These are phyloP conservation scores for Metaphire vulgaris DNA, from an alignment of 1,140 invertebrate genomes.

Conservation along the genomic window DNA sequence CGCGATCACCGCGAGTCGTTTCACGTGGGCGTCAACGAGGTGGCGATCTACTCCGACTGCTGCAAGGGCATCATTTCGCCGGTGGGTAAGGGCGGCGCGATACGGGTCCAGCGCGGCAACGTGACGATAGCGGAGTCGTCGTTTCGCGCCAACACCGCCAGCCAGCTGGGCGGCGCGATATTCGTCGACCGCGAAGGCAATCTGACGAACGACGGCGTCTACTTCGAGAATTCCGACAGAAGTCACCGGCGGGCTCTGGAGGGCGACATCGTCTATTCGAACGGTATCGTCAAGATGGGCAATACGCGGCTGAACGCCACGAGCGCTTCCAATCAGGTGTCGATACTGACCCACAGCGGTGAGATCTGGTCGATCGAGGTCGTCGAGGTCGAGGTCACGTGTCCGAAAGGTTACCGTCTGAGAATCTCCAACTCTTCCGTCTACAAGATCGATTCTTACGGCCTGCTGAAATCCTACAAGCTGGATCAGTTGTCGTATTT, in stretches of 20 bases:
- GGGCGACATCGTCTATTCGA: conserved; percentile 25
- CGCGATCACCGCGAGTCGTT: conserved; percentile 10
- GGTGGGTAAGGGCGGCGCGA: conserved; percentile 25
- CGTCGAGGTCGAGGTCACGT: conserved; percentile 15
- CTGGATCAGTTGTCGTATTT: conserved; percentile 27
- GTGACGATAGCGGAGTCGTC: conserved; percentile 3
- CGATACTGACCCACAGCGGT: conserved; percentile 19
- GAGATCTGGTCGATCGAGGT: conserved; percentile 27
- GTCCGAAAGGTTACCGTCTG: conserved; percentile 21
- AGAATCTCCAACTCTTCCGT: conserved; percentile 22
- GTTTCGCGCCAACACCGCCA: conserved; percentile 19
- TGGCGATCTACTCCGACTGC: conserved; percentile 17
- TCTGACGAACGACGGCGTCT: not conserved
- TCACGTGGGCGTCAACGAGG: conserved; percentile 16
- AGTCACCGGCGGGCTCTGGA: not conserved
- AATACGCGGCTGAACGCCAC: not conserved
- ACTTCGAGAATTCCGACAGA: conserved; percentile 16
- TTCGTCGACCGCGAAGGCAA: conserved; percentile 24
- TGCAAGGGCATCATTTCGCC: conserved; percentile 24
- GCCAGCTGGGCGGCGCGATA: conserved; percentile 22
- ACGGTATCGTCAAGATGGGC: conserved; percentile 16
- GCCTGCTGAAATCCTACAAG: conserved; percentile 18
- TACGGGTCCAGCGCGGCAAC: conserved; percentile 21
- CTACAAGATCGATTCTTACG: conserved; percentile 13
- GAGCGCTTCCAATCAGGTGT: conserved; percentile 12